Percentiles rank a stretch among this genome's conserved stretches.
Conservation (phyloP, 1,140 invertebrate species). For the Cherax destructor region DNA sequence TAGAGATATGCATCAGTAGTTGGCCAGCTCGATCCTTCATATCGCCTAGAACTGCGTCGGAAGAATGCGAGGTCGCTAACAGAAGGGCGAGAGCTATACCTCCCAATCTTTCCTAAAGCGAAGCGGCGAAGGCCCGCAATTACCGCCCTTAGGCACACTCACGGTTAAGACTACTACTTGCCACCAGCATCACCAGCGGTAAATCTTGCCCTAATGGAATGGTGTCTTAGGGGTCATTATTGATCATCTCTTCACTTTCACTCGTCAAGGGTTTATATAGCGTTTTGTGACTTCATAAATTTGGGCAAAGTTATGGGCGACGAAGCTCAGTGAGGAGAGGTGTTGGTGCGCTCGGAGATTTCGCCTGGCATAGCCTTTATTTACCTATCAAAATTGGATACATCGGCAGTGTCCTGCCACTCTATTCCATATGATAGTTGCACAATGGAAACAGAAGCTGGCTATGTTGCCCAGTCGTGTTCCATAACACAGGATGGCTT, state of each 20-base stretch:
- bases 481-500: too few relatives aligned
- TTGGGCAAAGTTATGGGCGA: conserved; percentile 32
- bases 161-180: background rate
- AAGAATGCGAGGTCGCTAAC: background rate
- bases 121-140: conserved; percentile 18
- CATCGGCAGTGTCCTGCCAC: too few relatives aligned
- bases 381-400: background rate
- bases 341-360: background rate
- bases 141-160: background rate
- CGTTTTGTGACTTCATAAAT: conserved; percentile 59
- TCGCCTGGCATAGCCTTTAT: background rate
- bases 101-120: conserved; percentile 7
- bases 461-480: too few relatives aligned
- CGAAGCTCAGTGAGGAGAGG: background rate
- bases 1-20: conserved; percentile 38
- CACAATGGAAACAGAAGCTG: too few relatives aligned
- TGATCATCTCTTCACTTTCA: background rate
- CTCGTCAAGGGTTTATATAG: conserved; percentile 10
- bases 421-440: too few relatives aligned
- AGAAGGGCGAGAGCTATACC: conserved; percentile 22
- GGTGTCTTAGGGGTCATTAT: conserved; percentile 18
- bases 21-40: background rate
- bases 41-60: conserved; percentile 1
- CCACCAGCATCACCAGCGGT: background rate
- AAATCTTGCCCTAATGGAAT: conserved; percentile 25